Evolutionary conservation across 1,140 invertebrate genomes (phyloP), one percentile per base, ranked within the genome.

Genomic region (Calosoma granatense): DNA sequence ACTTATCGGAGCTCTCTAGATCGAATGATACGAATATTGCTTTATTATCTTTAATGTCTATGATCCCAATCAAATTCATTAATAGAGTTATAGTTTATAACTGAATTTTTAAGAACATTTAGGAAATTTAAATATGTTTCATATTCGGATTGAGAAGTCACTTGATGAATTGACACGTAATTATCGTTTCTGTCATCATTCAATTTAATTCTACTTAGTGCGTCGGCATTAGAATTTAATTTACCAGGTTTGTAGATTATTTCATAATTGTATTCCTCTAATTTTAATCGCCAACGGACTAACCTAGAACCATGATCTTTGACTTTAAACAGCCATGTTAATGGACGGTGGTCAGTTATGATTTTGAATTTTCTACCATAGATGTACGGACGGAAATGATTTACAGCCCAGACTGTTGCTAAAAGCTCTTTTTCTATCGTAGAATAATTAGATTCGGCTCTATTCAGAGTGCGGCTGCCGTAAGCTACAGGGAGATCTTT

Each of bases 281-380:
- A 58, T 60, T 70, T 65, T 6, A 79, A 22, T 53, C 71, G 58
- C 79, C 78, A 82, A n/a, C 76, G 59, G 1, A 74, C 65, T 15
- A 81, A 60, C 61, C 73, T 61, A 23, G 70, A 67, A 11, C 65
- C 71, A 9, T 72, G 69, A 53, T 79, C 39, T 30, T 56, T 54
- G 6, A 26, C 23, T 20, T 51, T 51, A 2, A 56, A 4, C 23
- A 57, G 36, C 53, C 20, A 56, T 1, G 22, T 19, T 30, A 51
- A 26, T 2, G 67, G 65, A 41, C 64, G 60, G 53, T 74, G 69
- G 56, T 59, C 52, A 19, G 57, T 59, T n/a, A 54, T 6, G 2
- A 59, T 51, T 22, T 55, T 47, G 52, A 61, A 61, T 41, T 61
- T 51, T 52, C 47, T 22, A 1, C 56, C 56, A 22, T 53, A 54